These are phyloP conservation scores for Schrankia costaestrigalis DNA, from an alignment of 2,888 invertebrate species.

Conservation along the genomic window DNA sequence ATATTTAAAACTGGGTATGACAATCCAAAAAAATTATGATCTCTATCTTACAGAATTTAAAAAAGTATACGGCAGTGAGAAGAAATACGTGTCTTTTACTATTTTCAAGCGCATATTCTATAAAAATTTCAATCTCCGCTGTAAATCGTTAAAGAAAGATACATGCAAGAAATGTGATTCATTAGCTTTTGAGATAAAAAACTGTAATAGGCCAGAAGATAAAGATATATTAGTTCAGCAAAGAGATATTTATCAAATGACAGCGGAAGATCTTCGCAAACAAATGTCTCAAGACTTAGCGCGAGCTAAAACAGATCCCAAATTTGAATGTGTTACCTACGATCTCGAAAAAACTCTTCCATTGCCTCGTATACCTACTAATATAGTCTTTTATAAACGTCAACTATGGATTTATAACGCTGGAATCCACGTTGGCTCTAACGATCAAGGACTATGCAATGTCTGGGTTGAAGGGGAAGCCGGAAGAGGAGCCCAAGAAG, in stretches of 20 bases:
- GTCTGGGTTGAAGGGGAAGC: conserved; percentile 24
- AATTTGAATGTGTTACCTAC: conserved; percentile 9
- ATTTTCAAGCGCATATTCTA: conserved; percentile 4
- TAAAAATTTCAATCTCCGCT: conserved; percentile 6
- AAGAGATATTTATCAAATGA: neutral
- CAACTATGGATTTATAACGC: conserved; percentile 22
- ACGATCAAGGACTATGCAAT: conserved; percentile 16
- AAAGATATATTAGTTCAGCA: neutral
- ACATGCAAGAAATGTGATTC: neutral
- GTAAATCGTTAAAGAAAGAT: too few species aligned
- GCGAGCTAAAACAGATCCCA: conserved; percentile 4
- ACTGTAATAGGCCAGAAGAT: neutral
- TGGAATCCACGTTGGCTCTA: conserved; percentile 16
- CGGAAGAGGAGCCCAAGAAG: conserved; percentile 22
- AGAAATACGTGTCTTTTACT: conserved; percentile 1
- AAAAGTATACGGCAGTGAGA: too few species aligned
- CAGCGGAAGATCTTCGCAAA: neutral
- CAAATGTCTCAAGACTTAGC: conserved; percentile 7
- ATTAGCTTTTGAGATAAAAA: neutral
- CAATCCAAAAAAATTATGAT: neutral
- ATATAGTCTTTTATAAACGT: conserved; percentile 21
- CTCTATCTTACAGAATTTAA: neutral
- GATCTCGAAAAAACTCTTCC: conserved; percentile 13
- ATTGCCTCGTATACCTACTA: conserved; percentile 12
- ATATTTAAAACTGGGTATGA: neutral